A percentile compares a stretch with the other conserved stretches of the same genome.
Evolutionary conservation across 2,797 vertebrate species (phyloP).

Genomic region (Helicolenus hilgendorfi): DNA sequence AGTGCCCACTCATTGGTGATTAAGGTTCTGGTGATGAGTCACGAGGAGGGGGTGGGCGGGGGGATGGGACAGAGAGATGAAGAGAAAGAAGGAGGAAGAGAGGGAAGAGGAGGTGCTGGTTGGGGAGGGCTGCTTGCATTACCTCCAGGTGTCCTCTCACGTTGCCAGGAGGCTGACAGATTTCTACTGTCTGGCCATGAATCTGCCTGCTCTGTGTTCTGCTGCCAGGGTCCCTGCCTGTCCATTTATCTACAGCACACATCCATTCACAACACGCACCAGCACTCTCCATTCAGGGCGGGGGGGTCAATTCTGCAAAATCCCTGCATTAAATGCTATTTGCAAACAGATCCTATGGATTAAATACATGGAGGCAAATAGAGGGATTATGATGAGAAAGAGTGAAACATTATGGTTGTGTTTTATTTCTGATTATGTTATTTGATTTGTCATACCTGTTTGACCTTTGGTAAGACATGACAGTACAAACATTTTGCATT

Average conservation of each 20-base stretch:
- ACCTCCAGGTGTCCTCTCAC: conserved; percentile 88
- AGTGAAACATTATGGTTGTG: background rate
- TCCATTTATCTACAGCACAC: conserved; percentile 56
- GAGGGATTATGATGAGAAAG: background rate
- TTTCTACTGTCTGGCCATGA: conserved; percentile 75
- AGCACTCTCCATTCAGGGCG: background rate
- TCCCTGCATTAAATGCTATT: background rate
- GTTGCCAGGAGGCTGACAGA: conserved; percentile 82
- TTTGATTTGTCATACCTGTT: background rate
- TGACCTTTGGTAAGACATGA: background rate
- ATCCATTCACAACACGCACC: conserved; percentile 49
- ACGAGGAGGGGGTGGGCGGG: conserved; percentile 59
- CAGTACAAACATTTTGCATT: background rate
- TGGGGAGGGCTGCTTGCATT: conserved; percentile 73
- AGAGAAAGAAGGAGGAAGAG: conserved; percentile 21
- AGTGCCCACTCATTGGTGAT: conserved; percentile 80
- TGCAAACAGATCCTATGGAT: background rate
- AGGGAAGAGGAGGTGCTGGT: background rate
- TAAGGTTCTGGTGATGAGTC: conserved; percentile 83
- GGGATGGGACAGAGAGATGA: conserved; percentile 45
- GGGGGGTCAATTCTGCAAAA: conserved; percentile 2
- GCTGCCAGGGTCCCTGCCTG: conserved; percentile 48
- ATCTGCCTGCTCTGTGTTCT: conserved; percentile 62
- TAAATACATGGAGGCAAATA: background rate
- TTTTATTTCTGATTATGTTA: background rate